Base-by-base conservation (phyloP, 1,140 invertebrate genomes). In the Hestina assimilis region DNA sequence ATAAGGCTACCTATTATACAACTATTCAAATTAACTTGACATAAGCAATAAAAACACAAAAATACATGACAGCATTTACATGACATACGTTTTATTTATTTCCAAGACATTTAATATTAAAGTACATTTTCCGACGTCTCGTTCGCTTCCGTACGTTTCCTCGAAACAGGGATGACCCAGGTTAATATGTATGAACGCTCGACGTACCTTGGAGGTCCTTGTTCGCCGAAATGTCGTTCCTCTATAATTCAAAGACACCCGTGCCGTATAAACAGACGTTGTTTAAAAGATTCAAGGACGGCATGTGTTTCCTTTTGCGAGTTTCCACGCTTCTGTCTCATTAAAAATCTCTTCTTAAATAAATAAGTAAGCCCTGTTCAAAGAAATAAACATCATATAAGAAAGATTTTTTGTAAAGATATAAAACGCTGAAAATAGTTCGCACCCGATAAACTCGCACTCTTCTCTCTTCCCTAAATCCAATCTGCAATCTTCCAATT, bases 241-340 rank as follows among this genome's bases (percentile, higher is more conserved):
- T 79, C 78, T 75, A 81, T 82, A 82, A 84, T 84, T 79, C 79
- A 84, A 74, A 72, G 72, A 82, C 79, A 66, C 72, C 76, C 59
- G 63, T 68, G 60, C 59, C 65, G 69, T 64, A 78, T 78, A 80
- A 78, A 75, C 67, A 69, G 66, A 66, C 66, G 63, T 70, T 67
- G 65, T 55, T 57, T 80, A 65, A 83, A 83, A 77, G 69, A 83
- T 83, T 77, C 78, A 80, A 55, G 57, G 33, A 21, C 26, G 55
- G 43, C 53, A 78, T 72, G 60, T 67, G 53, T 66, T 64, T 60
- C 14, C 19, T 42, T n/a, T n/a, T 42, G 12, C 11, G 20, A 66
- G 38, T 59, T 31, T 64, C 55, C 47, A 33, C 56, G 31, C 42
- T 29, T 40, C 20, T 43, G 31, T 28, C 12, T 28, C 47, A 21